Percentiles rank a stretch among this genome's conserved stretches.
phyloP scores from a whole-genome alignment of 2,888 invertebrate genomes.

The Periphyllus acericola region DNA sequence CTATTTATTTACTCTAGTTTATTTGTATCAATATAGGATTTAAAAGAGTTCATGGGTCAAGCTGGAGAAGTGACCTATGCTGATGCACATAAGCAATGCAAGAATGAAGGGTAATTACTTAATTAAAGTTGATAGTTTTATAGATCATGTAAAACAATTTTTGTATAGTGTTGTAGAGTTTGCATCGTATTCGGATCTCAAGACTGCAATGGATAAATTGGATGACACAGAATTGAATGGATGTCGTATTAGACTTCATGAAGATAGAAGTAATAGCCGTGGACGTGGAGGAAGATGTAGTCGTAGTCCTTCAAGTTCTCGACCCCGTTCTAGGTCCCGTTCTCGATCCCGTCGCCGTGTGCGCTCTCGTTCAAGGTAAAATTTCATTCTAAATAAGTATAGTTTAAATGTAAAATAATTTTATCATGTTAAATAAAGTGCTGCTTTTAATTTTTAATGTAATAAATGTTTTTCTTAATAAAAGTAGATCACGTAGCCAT shows the following conservation, averaged over 20 bases:
- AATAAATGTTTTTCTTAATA: slow-evolving; percentile 35
- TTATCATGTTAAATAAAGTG: too few species aligned
- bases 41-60: slow-evolving; percentile 99
- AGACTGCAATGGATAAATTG: slow-evolving; percentile 94
- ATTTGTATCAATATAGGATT: slow-evolving; percentile 75
- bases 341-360: slow-evolving; percentile 71
- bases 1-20: background rate
- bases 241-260: slow-evolving; percentile 88
- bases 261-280: slow-evolving; percentile 74
- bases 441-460: too few species aligned
- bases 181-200: slow-evolving; percentile 93
- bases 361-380: slow-evolving; percentile 62
- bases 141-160: background rate
- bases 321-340: slow-evolving; percentile 78
- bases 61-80: slow-evolving; percentile 99
- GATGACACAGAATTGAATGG: slow-evolving; percentile 98
- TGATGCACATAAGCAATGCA: slow-evolving; percentile 94
- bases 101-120: slow-evolving; percentile 86
- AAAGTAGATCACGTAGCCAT: slow-evolving; percentile 54
- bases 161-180: slow-evolving; percentile 91
- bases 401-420: background rate
- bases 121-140: background rate
- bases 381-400: too few species aligned
- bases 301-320: slow-evolving; percentile 72
- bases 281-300: slow-evolving; percentile 59